Conservation (phyloP, 1,140 invertebrate genomes). For the Archivesica marissinica region DNA sequence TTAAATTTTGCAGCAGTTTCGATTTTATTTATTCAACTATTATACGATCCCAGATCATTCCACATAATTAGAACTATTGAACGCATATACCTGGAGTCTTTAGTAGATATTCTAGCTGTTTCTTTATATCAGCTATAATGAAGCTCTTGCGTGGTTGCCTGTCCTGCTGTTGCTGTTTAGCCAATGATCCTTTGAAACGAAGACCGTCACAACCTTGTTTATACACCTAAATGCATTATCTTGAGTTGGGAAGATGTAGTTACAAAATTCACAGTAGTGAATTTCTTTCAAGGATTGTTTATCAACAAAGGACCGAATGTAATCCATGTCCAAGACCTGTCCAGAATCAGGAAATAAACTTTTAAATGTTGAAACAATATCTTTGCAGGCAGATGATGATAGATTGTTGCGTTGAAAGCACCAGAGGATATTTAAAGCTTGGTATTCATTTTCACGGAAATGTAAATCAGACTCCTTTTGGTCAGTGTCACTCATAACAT, state of each 20-base stretch:
- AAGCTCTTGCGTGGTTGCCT: constrained; percentile 33
- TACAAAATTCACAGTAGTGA: constrained; percentile 46
- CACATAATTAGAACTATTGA: too few species aligned
- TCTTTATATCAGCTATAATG: constrained; percentile 43
- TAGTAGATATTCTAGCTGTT: constrained; percentile 31
- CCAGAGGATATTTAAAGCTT: too few species aligned
- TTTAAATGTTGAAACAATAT: too few species aligned
- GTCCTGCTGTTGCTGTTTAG: constrained; percentile 17
- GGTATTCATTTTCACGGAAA: too few species aligned
- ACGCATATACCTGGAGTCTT: constrained; percentile 39
- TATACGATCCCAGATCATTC: too few species aligned
- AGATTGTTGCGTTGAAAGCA: too few species aligned
- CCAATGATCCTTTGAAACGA: constrained; percentile 37
- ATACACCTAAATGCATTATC: constrained; percentile 32
- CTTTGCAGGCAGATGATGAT: too few species aligned
- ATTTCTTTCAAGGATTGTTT: constrained; percentile 39
- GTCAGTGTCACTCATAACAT: too few species aligned
- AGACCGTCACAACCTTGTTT: constrained; percentile 39
- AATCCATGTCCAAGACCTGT: constrained; percentile 46
- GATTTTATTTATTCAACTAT: too few species aligned
- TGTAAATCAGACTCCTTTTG: too few species aligned
- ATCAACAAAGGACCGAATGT: constrained; percentile 33
- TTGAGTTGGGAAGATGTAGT: constrained; percentile 22
- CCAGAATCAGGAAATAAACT: too few species aligned
- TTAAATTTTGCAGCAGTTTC: too few species aligned